A percentile compares a stretch with the other conserved stretches of the same genome.
Conservation (phyloP, 2,888 invertebrate genomes). For the Chorisops tibialis region DNA sequence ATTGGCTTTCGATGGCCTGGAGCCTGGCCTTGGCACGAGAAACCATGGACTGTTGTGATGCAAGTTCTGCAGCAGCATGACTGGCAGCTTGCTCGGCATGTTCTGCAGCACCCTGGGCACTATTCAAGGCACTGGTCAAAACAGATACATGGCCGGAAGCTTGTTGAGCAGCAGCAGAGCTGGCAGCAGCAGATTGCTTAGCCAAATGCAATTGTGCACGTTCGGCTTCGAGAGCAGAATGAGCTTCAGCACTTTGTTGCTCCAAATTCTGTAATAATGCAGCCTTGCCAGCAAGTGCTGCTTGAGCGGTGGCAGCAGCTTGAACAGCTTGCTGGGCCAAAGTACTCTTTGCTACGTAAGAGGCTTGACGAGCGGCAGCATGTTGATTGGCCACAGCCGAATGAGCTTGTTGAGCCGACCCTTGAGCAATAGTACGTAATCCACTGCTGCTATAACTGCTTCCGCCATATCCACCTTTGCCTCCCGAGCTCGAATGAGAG, state of each 20-base stretch:
- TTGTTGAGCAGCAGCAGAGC: conserved; percentile 69
- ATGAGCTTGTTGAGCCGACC: conserved; percentile 68
- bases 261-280: conserved; percentile 62
- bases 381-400: conserved; percentile 65
- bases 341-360: conserved; percentile 64
- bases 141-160: conserved; percentile 72
- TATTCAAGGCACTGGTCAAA: conserved; percentile 68
- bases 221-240: conserved; percentile 64
- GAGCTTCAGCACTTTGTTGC: conserved; percentile 67
- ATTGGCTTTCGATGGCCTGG: conserved; percentile 62
- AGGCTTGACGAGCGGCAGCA: conserved; percentile 67
- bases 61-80: conserved; percentile 67
- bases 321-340: conserved; percentile 71
- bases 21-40: conserved; percentile 66
- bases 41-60: conserved; percentile 71
- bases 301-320: conserved; percentile 66
- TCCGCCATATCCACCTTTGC: not conserved
- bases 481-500: not conserved
- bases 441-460: conserved; percentile 61
- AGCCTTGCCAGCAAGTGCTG: conserved; percentile 61
- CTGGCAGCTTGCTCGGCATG: conserved; percentile 68
- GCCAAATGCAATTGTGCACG: conserved; percentile 68
- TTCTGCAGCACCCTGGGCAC: conserved; percentile 65
- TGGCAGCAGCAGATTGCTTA: conserved; percentile 67
- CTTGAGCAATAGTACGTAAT: conserved; percentile 62